Evolutionary conservation across 2,113 vertebrate genomes (phyloP).

Genomic region (Neoarius graeffei): DNA sequence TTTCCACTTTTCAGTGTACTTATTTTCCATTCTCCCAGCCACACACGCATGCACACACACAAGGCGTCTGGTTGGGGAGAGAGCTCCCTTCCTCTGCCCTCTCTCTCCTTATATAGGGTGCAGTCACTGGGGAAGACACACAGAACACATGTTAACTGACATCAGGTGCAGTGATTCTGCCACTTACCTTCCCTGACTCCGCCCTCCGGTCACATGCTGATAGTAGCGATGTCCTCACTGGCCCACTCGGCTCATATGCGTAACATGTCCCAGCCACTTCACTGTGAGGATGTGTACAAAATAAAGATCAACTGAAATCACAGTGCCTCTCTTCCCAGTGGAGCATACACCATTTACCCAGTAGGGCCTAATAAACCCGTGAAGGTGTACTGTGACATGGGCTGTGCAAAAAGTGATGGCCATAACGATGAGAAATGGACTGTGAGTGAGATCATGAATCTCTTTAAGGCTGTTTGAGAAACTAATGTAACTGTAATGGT

Average conservation of each 20-base stretch:
- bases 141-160: too few species aligned
- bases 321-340: slow-evolving; percentile 43
- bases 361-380: slow-evolving; percentile 51
- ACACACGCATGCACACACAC: too few species aligned
- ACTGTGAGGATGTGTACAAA: slow-evolving; percentile 62
- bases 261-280: slow-evolving; percentile 26
- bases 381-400: slow-evolving; percentile 65
- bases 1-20: too few species aligned
- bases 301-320: background rate
- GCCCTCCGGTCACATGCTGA: too few species aligned
- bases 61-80: too few species aligned
- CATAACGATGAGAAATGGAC: slow-evolving; percentile 53
- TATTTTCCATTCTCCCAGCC: too few species aligned
- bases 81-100: too few species aligned
- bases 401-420: background rate
- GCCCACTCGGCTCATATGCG: background rate
- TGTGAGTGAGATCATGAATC: slow-evolving; percentile 42
- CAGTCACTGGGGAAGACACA: too few species aligned
- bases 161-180: too few species aligned
- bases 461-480: slow-evolving; percentile 4
- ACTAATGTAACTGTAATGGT: background rate
- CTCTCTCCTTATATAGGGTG: too few species aligned
- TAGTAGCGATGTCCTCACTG: background rate
- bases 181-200: too few species aligned
- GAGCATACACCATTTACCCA: slow-evolving; percentile 62